Conservation (phyloP, 2,113 vertebrate genomes). For the Erpornis zantholeuca region DNA sequence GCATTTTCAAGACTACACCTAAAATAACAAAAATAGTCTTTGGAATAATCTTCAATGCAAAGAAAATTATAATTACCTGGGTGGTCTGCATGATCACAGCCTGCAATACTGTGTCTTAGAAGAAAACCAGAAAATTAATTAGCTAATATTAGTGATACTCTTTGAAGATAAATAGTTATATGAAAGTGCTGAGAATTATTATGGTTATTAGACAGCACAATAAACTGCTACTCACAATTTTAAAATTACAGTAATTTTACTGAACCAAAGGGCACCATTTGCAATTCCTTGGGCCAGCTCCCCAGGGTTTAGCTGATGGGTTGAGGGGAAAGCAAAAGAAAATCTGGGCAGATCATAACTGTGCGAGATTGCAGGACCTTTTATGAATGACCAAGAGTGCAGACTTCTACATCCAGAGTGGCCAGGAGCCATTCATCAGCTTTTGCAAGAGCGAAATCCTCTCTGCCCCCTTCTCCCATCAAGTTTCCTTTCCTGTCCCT, state of each 20-base stretch:
- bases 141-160: slow-evolving; percentile 17
- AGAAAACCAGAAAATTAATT: slow-evolving; percentile 54
- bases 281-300: neutral
- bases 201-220: slow-evolving; percentile 6
- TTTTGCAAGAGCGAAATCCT: neutral
- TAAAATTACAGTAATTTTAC: neutral
- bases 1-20: slow-evolving; percentile 23
- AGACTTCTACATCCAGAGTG: neutral
- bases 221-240: neutral
- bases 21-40: slow-evolving; percentile 26
- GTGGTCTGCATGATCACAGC: slow-evolving; percentile 33
- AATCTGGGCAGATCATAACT: neutral
- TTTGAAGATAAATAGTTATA: slow-evolving; percentile 31
- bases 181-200: slow-evolving; percentile 20
- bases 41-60: slow-evolving; percentile 13
- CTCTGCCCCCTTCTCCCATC: neutral
- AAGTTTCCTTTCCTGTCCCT: neutral
- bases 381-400: neutral
- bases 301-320: neutral
- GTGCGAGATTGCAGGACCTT: neutral
- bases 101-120: neutral
- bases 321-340: neutral
- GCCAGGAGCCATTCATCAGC: neutral
- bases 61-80: slow-evolving; percentile 38
- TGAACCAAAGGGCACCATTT: neutral